phyloP scores from a whole-genome alignment of 2,113 vertebrate genomes.

The Meles meles region DNA sequence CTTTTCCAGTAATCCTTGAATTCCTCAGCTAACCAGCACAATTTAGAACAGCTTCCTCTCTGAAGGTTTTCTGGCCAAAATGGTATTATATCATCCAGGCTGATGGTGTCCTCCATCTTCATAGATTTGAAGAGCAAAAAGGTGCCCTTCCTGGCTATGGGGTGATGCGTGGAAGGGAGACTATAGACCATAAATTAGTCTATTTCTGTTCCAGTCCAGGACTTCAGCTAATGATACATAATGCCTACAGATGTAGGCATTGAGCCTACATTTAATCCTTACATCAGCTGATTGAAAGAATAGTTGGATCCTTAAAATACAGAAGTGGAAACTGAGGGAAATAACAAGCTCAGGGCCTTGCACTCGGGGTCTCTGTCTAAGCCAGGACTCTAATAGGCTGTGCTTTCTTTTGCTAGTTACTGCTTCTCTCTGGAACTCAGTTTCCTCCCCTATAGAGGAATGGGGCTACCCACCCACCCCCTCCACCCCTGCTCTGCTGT shows the following conservation, averaged over 20 bases:
- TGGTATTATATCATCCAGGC: neutral
- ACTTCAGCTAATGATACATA: neutral
- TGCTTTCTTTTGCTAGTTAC: neutral
- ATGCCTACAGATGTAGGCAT: too few species aligned
- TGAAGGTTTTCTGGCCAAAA: neutral
- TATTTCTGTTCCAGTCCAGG: neutral
- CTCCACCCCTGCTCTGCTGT: neutral
- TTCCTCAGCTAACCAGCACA: neutral
- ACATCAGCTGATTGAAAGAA: neutral
- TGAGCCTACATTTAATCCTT: neutral
- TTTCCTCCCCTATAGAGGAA: neutral
- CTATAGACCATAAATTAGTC: neutral
- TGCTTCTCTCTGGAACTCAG: neutral
- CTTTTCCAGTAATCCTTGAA: neutral
- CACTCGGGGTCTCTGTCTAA: neutral
- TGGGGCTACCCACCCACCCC: rapidly evolving
- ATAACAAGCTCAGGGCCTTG: neutral
- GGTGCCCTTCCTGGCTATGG: neutral
- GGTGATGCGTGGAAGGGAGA: neutral
- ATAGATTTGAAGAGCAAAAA: neutral
- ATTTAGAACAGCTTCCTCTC: neutral
- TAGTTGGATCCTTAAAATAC: neutral
- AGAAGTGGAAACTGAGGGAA: neutral
- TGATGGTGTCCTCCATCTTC: neutral
- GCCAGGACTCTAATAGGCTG: neutral